Base-by-base conservation (phyloP, 1,140 invertebrate genomes). In the fruit fly (Drosophila melanogaster) region DNA sequence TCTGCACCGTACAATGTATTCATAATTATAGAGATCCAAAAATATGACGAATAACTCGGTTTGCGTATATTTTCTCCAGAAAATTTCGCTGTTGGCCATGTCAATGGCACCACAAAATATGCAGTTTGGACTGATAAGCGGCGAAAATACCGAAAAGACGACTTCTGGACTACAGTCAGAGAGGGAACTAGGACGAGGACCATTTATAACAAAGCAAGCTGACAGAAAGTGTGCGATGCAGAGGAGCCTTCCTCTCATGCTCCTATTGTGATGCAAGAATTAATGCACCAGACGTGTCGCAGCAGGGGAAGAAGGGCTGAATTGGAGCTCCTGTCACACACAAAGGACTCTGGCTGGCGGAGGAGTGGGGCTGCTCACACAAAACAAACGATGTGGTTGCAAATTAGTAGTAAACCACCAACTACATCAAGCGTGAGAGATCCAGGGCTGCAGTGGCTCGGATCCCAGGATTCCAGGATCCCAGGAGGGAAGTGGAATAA, bases 381-480 rank as follows among this genome's bases (percentile, higher is more conserved):
- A 87, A 89, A 87, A 87, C 83, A 87, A 87, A 87, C 83, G 83
- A 87, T 87, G 83, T 87, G 83, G 83, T 87, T 87, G 83, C 83
- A 87, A 87, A 87, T 87, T 87, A 87, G 83, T 87, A 87, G 83
- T 87, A 87, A 87, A 89, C 83, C 83, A 89, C 80, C 79, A 87
- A 87, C 83, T 87, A 87, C 83, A 87, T 89, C 85, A 87, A 84
- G 84, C 83, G 67, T 77, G 76, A 89, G 83, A 54, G 60, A 66
- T 74, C 60, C 57, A 57, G 51, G 49, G 44, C 60, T 69, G 50
- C 59, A 59, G 38, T 38, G 64, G 44, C 62, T 26, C 37, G 58
- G 40, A n/a, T 47, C 44, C 44, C 11, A 2, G 44, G 12, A 24
- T 14, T 24, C 44, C 22, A 24, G 44, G 44, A 41, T 22, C 37